Evolutionary conservation across 2,113 vertebrate species (phyloP).

Genomic region (Hypomesus transpacificus): DNA sequence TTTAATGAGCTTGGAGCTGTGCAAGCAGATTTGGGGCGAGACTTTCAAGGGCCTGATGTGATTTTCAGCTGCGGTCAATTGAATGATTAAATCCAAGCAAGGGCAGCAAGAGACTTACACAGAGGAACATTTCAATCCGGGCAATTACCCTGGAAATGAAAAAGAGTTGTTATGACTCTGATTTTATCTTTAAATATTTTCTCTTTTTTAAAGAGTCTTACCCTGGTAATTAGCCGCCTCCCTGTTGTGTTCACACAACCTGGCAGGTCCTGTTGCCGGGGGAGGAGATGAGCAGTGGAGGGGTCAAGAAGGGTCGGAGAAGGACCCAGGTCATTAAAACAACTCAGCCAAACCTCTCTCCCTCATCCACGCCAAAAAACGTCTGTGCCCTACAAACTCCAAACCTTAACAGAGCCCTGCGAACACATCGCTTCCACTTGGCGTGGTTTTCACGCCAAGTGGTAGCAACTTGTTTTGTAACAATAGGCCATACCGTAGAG

Average conservation of each 20-base stretch:
- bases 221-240: conserved; percentile 20
- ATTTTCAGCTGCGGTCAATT: conserved; percentile 39
- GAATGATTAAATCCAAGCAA: conserved; percentile 34
- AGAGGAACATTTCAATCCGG: conserved; percentile 27
- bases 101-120: conserved; percentile 8
- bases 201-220: conserved; percentile 26
- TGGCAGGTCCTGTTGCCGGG: too few relatives aligned
- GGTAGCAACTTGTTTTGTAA: too few relatives aligned
- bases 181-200: conserved; percentile 26
- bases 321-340: too few relatives aligned
- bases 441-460: too few relatives aligned
- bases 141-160: conserved; percentile 7
- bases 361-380: too few relatives aligned
- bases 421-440: too few relatives aligned
- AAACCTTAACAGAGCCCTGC: too few relatives aligned
- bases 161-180: conserved; percentile 22
- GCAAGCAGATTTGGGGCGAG: conserved; percentile 23
- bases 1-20: conserved; percentile 26
- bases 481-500: too few relatives aligned
- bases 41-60: conserved; percentile 24
- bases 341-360: too few relatives aligned
- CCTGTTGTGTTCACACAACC: background rate
- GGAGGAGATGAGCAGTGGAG: too few relatives aligned
- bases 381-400: too few relatives aligned
- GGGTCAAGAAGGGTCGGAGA: too few relatives aligned